These are phyloP conservation scores for Himalopsyche anomala DNA, from an alignment of 2,888 invertebrate genomes.

Conservation along the genomic window DNA sequence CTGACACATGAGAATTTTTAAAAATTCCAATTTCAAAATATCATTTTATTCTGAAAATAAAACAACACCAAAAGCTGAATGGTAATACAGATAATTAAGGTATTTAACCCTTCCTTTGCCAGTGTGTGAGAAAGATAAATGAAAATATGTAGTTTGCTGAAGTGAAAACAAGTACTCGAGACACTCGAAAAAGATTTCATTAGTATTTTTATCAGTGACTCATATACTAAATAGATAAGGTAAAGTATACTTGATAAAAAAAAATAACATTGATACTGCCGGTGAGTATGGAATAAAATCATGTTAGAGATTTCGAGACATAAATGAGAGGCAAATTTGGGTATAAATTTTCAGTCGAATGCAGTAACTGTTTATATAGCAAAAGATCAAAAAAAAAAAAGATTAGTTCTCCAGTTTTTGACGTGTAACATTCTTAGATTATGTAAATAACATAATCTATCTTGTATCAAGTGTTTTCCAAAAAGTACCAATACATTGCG, in stretches of 20 bases:
- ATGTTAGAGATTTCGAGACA: neutral
- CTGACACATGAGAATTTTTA: neutral
- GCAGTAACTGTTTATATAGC: too few species aligned
- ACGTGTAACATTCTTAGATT: too few species aligned
- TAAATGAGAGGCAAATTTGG: slow-evolving; percentile 7
- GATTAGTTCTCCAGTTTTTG: too few species aligned
- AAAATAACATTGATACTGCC: neutral
- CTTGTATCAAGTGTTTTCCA: too few species aligned
- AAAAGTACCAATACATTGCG: too few species aligned
- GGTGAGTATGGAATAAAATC: neutral
- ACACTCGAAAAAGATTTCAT: slow-evolving; percentile 22
- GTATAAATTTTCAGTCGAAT: neutral
- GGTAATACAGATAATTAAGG: neutral
- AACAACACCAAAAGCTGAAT: slow-evolving; percentile 5
- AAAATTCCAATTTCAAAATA: too few species aligned
- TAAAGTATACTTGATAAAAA: neutral
- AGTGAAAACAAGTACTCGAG: neutral
- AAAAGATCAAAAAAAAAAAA: too few species aligned
- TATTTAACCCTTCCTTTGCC: neutral
- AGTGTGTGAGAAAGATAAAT: neutral
- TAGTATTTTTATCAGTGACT: slow-evolving; percentile 19
- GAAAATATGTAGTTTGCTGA: neutral
- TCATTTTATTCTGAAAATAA: neutral
- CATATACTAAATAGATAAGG: slow-evolving; percentile 3
- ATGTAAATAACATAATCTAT: too few species aligned